phyloP scores from a whole-genome alignment of 1,140 invertebrate genomes.

The Paraescarpia echinospica region DNA sequence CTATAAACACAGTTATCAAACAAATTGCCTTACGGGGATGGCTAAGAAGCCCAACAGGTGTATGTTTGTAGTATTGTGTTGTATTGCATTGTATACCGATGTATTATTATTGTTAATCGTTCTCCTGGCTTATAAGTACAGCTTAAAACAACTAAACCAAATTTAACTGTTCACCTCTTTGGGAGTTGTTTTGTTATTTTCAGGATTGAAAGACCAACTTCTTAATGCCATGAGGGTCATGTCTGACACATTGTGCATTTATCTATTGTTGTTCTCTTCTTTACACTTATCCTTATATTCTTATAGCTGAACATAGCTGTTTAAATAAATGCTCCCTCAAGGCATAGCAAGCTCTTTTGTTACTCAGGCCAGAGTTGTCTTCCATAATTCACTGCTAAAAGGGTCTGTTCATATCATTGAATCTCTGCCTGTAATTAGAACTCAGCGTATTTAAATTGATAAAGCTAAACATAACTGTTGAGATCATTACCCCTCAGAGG shows the following conservation, averaged over 20 bases:
- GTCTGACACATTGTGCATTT: too few relatives aligned
- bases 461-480: background rate
- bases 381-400: background rate
- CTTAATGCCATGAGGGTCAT: background rate
- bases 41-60: background rate
- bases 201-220: background rate
- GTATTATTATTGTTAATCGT: background rate
- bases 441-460: background rate
- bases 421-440: background rate
- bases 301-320: background rate
- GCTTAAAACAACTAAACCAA: background rate
- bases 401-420: background rate
- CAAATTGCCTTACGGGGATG: background rate
- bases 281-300: background rate
- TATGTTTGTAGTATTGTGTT: background rate
- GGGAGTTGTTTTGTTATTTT: background rate
- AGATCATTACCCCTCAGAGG: background rate
- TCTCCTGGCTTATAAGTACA: background rate
- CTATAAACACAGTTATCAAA: background rate
- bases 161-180: background rate
- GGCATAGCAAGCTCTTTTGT: background rate
- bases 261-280: background rate
- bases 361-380: background rate
- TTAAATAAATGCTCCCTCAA: background rate
- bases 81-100: background rate